Evolutionary conservation across 2,113 vertebrate species (phyloP).

Genomic region (Crypturellus undulatus): DNA sequence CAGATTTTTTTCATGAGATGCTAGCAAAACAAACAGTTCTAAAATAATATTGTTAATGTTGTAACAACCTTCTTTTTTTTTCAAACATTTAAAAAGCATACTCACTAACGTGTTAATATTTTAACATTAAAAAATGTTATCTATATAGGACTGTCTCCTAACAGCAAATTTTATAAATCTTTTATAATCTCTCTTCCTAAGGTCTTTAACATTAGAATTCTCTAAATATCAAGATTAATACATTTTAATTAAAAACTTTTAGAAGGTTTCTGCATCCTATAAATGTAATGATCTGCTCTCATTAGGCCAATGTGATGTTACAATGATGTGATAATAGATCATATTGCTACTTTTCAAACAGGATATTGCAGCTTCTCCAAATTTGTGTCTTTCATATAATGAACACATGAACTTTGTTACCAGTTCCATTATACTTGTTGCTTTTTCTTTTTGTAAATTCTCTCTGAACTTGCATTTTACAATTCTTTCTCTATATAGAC

Average conservation of each 20-base stretch:
- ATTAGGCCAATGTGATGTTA: not conserved
- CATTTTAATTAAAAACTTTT: constrained; percentile 36
- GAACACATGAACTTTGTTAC: not conserved
- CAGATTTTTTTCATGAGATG: not conserved
- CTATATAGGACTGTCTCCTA: constrained; percentile 24
- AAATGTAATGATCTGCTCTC: not conserved
- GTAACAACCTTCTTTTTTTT: constrained; percentile 7
- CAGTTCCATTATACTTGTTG: not conserved
- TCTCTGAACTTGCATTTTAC: not conserved
- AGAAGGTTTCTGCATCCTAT: not conserved
- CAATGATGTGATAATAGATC: not conserved
- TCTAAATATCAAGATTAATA: constrained; percentile 5
- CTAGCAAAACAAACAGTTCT: not conserved
- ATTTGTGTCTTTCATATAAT: not conserved
- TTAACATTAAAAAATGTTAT: constrained; percentile 4
- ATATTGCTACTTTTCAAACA: not conserved
- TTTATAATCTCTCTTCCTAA: not conserved
- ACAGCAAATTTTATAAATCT: not conserved
- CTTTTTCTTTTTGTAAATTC: not conserved
- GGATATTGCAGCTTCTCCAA: not conserved
- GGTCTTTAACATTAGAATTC: constrained; percentile 5
- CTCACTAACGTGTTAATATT: constrained; percentile 31
- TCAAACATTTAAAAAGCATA: constrained; percentile 8
- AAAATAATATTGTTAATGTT: not conserved
- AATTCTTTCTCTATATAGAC: not conserved